A percentile compares a stretch with the other conserved stretches of the same genome.
Evolutionary conservation across 1,140 invertebrate genomes (phyloP).

Genomic region (Drosophila subobscura): DNA sequence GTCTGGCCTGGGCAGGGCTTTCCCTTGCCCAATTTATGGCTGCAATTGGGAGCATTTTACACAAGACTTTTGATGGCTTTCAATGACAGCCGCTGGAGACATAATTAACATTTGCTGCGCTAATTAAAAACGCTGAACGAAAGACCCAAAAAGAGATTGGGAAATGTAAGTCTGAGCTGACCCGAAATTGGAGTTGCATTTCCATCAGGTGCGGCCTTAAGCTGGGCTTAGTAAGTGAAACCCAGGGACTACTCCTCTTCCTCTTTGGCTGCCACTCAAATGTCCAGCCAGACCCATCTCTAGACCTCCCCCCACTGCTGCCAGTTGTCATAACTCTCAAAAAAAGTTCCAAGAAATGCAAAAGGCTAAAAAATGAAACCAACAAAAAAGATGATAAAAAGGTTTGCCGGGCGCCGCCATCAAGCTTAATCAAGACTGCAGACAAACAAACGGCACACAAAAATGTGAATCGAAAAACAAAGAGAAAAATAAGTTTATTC

Average conservation of each 20-base stretch:
- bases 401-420: conserved; percentile 60
- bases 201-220: conserved; percentile 73
- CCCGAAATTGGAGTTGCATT: conserved; percentile 15
- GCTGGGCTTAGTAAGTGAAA: conserved; percentile 75
- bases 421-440: conserved; percentile 71
- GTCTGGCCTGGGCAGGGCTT: background rate
- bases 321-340: conserved; percentile 70
- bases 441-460: conserved; percentile 37
- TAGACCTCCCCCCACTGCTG: conserved; percentile 5
- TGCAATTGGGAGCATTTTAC: conserved; percentile 25
- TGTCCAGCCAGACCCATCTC: conserved; percentile 2
- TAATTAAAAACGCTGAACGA: conserved; percentile 55
- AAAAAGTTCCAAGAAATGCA: conserved; percentile 69
- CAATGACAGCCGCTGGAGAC: conserved; percentile 33
- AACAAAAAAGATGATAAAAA: conserved; percentile 38
- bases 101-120: conserved; percentile 54
- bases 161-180: conserved; percentile 19
- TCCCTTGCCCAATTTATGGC: conserved; percentile 1
- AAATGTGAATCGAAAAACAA: conserved; percentile 1
- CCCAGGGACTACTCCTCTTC: conserved; percentile 48
- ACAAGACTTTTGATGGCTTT: conserved; percentile 26
- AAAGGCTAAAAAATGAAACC: conserved; percentile 31
- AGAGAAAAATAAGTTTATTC: conserved; percentile 46
- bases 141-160: conserved; percentile 12
- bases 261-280: conserved; percentile 45